Base-by-base conservation (phyloP, 1,140 invertebrate species). In the Berghia stephanieae region DNA sequence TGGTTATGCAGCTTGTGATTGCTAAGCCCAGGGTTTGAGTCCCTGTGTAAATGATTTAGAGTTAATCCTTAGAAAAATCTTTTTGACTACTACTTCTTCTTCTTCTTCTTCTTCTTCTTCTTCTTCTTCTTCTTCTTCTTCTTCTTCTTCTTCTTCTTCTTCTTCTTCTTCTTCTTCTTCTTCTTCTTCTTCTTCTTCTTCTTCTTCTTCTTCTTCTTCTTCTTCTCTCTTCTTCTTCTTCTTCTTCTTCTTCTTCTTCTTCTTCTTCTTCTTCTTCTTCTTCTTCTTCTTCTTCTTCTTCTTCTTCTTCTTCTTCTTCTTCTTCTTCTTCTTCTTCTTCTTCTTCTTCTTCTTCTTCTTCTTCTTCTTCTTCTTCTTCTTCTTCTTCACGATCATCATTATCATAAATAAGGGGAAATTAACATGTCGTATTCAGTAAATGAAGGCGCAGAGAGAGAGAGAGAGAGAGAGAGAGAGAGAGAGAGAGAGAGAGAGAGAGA, bases 41-140 rank as follows among this genome's bases (percentile, higher is more conserved):
- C n/a, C n/a, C n/a, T n/a, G n/a, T n/a, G n/a, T n/a, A n/a, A n/a
- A n/a, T n/a, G n/a, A n/a, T n/a, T n/a, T n/a, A n/a, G n/a, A n/a
- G n/a, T n/a, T n/a, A n/a, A n/a, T n/a, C n/a, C n/a, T n/a, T n/a
- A 49, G 46, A n/a, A 16, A n/a, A 49, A 49, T 49, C 46, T 16
- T 49, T 49, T 49, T 49, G 46, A 49, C 46, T 49, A 16, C 46
- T 49, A 16, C 46, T 49, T 49, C 46, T 49, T 49, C 46, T 49
- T 49, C 46, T 49, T 49, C 46, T 49, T 49, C 46, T 49, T 49
- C 46, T 49, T 49, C 46, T 49, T 49, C 46, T 49, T 49, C 46
- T 49, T 49, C 46, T 49, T 49, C 46, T 49, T 49, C 46, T 49
- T 49, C 46, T 49, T 49, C 46, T 49, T 49, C 46, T 49, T 49